A percentile compares a stretch with the other conserved stretches of the same genome.
Conservation (phyloP, 1,140 invertebrate species). For the Cotesia typhae region DNA sequence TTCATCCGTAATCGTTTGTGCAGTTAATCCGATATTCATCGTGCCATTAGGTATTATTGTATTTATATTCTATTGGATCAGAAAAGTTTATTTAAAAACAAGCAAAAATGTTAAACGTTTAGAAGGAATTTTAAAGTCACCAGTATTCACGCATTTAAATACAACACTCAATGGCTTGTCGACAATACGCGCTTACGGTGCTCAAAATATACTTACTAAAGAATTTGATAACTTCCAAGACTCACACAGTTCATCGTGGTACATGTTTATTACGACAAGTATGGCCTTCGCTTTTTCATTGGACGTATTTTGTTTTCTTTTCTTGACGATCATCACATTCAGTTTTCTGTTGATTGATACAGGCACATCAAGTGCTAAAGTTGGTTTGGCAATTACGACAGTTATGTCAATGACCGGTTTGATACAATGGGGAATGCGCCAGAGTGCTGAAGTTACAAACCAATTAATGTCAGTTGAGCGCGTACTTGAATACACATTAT, state of each 20-base stretch:
- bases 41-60: conserved; percentile 73
- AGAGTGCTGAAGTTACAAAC: conserved; percentile 81
- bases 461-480: conserved; percentile 83
- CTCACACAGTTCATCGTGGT: conserved; percentile 74
- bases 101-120: conserved; percentile 84
- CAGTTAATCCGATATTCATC: conserved; percentile 77
- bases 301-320: conserved; percentile 76
- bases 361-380: conserved; percentile 70
- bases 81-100: conserved; percentile 80
- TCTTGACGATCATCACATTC: conserved; percentile 68
- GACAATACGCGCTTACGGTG: conserved; percentile 87
- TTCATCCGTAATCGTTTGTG: conserved; percentile 72
- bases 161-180: conserved; percentile 87
- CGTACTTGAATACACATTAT: conserved; percentile 76
- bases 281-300: conserved; percentile 74
- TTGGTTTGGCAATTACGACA: conserved; percentile 70
- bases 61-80: conserved; percentile 74
- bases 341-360: conserved; percentile 67
- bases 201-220: conserved; percentile 78
- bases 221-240: conserved; percentile 78
- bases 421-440: conserved; percentile 80
- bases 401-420: conserved; percentile 68
- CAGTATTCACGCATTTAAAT: conserved; percentile 88
- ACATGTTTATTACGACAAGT: conserved; percentile 73
- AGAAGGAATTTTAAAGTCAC: conserved; percentile 81